Evolutionary conservation across 2,113 vertebrate genomes (phyloP).

Genomic region (Chelonoidis abingdonii): DNA sequence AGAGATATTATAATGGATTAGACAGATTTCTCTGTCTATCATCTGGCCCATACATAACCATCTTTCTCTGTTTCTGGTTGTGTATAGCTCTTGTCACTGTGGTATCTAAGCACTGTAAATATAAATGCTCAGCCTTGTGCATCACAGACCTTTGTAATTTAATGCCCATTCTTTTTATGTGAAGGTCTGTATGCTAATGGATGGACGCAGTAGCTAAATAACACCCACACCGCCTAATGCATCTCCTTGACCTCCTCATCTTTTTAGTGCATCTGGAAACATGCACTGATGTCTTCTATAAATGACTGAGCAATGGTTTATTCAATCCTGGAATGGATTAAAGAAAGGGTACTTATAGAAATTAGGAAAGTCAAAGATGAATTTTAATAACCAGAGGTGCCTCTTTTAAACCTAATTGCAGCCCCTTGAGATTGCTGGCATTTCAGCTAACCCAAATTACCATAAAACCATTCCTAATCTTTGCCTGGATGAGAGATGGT

Average conservation of each 20-base stretch:
- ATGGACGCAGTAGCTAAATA: not conserved
- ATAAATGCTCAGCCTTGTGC: not conserved
- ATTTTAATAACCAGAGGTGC: conserved; percentile 52
- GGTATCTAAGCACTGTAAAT: not conserved
- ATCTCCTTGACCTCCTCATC: not conserved
- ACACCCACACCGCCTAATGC: not conserved
- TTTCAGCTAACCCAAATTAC: conserved; percentile 38
- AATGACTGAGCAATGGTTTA: not conserved
- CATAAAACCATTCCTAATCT: conserved; percentile 20
- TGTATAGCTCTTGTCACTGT: not conserved
- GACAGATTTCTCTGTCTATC: not conserved
- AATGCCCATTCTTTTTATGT: not conserved
- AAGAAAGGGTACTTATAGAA: conserved; percentile 12
- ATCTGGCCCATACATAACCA: not conserved
- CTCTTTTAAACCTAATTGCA: not conserved
- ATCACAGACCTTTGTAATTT: not conserved
- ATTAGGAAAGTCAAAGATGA: not conserved
- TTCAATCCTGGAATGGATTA: conserved; percentile 55
- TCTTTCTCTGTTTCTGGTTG: not conserved
- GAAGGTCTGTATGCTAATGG: not conserved
- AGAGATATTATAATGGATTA: not conserved
- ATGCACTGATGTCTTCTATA: not conserved
- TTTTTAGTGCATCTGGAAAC: not conserved
- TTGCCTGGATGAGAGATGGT: not conserved
- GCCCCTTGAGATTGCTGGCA: conserved; percentile 21